Base-by-base conservation (phyloP, 2,797 vertebrate genomes). In the Trachurus trachurus region DNA sequence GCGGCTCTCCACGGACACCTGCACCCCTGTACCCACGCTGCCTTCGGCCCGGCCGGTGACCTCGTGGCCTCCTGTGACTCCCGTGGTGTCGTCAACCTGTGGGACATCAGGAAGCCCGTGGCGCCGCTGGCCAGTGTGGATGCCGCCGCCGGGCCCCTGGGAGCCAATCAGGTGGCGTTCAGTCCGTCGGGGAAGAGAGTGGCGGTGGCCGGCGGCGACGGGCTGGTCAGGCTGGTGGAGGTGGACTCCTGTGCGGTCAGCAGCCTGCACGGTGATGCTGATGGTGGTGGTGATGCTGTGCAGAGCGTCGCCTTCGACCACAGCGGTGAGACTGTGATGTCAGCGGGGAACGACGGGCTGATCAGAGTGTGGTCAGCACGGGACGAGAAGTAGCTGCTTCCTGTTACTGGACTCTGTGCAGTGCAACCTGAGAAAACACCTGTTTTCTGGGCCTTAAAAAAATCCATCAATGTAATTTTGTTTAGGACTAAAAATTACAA, bases 111-210 rank as follows among this genome's bases (percentile, higher is more conserved):
- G 71, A 95, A 90, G 34, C 83, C 86, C 0, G 63, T 78, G 1
- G 29, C 74, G 1, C 83, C 91, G 0, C 16, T 89, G 16, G 80
- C 92, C 0, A 92, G 93, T 0, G 34, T 96, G 50, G 96, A 97
- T 12, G n/a, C n/a, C 26, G 26, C 26, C 26, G 79, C 91, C 0
- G 96, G 96, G 13, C 96, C 96, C 0, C 84, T 87, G 76, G 84
- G 94, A 1, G 93, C 94, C 88, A 97, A 97, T 80, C 95, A 96
- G 53, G 92, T 96, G 54, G 77, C 87, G 15, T 97, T 97, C 70
- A 93, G 95, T 86, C 89, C 49, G 5, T 94, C 94, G 9, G 95
- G 96, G 93, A 89, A 53, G 54, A 65, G 63, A n/a, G 86, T 97
- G 78, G 96, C 95, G 9, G 89, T 96, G 1, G 96, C 95, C 0